Evolutionary conservation across 2,797 vertebrate genomes (phyloP).

Genomic region (Chloroceryle inda): DNA sequence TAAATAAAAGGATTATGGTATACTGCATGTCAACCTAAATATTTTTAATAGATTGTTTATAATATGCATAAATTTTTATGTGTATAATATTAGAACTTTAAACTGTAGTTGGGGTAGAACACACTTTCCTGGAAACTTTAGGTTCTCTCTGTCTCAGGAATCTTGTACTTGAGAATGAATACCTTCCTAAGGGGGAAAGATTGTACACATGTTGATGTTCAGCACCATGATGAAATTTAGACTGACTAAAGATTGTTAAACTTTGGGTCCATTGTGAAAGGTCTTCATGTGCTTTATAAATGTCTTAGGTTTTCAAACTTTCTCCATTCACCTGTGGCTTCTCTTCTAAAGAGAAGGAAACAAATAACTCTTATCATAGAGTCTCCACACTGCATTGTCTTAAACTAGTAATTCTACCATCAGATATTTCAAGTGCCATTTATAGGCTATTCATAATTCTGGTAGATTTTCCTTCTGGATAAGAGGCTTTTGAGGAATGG

Average conservation of each 20-base stretch:
- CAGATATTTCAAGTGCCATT: neutral
- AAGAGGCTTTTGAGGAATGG: neutral
- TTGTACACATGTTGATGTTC: neutral
- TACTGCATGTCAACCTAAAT: neutral
- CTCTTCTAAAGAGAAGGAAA: neutral
- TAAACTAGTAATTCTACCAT: neutral
- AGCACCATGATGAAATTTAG: neutral
- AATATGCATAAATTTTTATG: neutral
- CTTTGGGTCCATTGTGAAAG: neutral
- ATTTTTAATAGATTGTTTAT: neutral
- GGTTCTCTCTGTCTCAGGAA: neutral
- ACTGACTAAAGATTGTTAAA: neutral
- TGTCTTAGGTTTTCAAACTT: neutral
- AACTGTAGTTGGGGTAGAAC: neutral
- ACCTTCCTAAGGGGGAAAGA: neutral
- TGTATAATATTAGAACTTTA: neutral
- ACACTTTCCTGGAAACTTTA: neutral
- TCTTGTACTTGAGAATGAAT: neutral
- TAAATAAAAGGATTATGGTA: too few relatives aligned
- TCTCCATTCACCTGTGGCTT: neutral
- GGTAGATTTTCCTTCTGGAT: neutral
- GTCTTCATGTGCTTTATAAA: neutral
- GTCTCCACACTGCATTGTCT: neutral
- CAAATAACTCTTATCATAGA: neutral
- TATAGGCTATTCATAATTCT: neutral